These are phyloP conservation scores for Aspidiotus rigidus DNA, from an alignment of 2,888 invertebrate species.

Conservation along the genomic window DNA sequence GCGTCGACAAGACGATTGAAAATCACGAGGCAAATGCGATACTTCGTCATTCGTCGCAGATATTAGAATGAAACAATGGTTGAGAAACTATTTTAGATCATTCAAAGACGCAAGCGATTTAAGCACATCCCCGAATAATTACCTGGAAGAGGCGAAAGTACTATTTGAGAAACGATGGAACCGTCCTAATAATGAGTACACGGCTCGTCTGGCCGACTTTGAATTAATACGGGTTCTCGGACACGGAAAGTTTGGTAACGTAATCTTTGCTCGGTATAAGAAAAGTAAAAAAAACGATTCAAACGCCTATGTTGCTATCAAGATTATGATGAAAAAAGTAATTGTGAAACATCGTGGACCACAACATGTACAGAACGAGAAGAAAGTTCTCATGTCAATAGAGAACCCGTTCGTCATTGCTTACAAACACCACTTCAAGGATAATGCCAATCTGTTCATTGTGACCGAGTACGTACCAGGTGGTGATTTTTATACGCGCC, in stretches of 20 bases:
- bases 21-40: too few species aligned
- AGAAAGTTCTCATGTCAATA: conserved; percentile 6
- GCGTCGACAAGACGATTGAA: too few species aligned
- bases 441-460: conserved; percentile 19
- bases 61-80: too few species aligned
- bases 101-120: too few species aligned
- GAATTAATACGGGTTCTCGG: conserved; percentile 15
- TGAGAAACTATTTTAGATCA: too few species aligned
- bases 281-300: background rate
- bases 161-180: conserved; percentile 14
- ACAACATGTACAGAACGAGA: conserved; percentile 6
- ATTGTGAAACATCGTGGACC: background rate
- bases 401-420: conserved; percentile 13
- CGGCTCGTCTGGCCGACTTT: conserved; percentile 16
- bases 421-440: conserved; percentile 19
- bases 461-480: conserved; percentile 17
- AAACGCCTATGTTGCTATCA: conserved; percentile 14
- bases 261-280: conserved; percentile 16
- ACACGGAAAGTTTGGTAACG: conserved; percentile 10
- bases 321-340: conserved; percentile 16
- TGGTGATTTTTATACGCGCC: conserved; percentile 17
- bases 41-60: too few species aligned
- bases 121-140: too few species aligned
- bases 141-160: background rate
- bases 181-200: background rate